Evolutionary conservation across 2,113 vertebrate genomes (phyloP).

Genomic region (Rhinopomastus cyanomelas): DNA sequence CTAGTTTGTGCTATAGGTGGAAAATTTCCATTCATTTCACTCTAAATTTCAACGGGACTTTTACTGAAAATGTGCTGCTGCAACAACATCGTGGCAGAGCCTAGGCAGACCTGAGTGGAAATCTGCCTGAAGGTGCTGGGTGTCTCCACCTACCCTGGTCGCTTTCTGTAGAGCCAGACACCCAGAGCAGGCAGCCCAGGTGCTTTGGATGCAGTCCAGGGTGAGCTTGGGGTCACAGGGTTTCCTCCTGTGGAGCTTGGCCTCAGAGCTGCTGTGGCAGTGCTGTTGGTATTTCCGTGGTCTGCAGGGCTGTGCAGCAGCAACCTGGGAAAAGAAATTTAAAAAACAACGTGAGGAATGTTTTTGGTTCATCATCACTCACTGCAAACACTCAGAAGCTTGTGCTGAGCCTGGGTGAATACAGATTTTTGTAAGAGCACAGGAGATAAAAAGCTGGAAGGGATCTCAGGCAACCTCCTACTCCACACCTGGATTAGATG

Average conservation of each 20-base stretch:
- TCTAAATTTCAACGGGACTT: neutral
- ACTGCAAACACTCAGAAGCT: neutral
- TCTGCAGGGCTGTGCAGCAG: neutral
- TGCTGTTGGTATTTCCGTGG: neutral
- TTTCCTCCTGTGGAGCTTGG: neutral
- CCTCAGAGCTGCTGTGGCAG: neutral
- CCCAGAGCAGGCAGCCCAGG: neutral
- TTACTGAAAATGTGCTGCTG: neutral
- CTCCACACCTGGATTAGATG: neutral
- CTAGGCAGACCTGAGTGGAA: neutral
- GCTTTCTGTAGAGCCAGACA: neutral
- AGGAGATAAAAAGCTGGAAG: neutral
- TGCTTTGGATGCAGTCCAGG: neutral
- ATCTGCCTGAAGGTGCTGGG: neutral
- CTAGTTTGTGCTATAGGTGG: neutral
- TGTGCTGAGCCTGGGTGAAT: neutral
- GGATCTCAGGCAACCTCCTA: neutral
- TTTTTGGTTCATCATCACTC: neutral
- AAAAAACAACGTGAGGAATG: no score
- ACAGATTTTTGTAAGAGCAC: neutral
- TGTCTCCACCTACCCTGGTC: neutral
- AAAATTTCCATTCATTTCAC: neutral
- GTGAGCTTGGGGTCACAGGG: rapidly evolving
- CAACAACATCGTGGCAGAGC: neutral
- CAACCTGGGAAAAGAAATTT: neutral